Conservation (phyloP, 2,113 vertebrate species). For the Microtus montanus region DNA sequence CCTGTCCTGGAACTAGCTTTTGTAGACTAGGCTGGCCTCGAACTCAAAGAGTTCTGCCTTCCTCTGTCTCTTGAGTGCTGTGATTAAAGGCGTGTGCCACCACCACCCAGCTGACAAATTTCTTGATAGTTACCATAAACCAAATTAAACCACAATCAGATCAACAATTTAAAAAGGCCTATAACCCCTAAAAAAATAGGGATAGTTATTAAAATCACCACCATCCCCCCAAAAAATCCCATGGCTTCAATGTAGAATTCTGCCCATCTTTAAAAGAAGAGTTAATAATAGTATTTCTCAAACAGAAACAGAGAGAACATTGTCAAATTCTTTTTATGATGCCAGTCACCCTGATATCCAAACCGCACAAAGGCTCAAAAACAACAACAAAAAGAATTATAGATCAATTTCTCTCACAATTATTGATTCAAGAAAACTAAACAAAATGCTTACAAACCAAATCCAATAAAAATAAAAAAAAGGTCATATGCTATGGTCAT, state of each 20-base stretch:
- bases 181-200: not conserved
- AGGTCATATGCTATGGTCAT: not conserved
- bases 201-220: not conserved
- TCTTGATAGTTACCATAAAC: not conserved
- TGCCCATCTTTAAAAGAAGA: not conserved
- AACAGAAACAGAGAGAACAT: not conserved
- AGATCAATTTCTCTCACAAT: not conserved
- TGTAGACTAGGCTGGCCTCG: too few relatives aligned
- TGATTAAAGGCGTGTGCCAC: too few relatives aligned
- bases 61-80: too few relatives aligned
- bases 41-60: too few relatives aligned
- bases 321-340: not conserved
- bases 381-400: not conserved
- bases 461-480: not conserved
- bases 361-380: not conserved
- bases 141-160: not conserved
- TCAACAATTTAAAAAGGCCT: not conserved
- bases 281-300: not conserved
- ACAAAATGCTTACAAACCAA: not conserved
- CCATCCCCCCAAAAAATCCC: too few relatives aligned
- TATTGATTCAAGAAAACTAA: not conserved
- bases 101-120: not conserved
- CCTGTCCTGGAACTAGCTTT: too few relatives aligned
- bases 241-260: not conserved
- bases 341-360: not conserved